Evolutionary conservation across 2,113 vertebrate genomes (phyloP), one percentile per base, ranked within the genome.

Genomic region (Etia nguti): DNA sequence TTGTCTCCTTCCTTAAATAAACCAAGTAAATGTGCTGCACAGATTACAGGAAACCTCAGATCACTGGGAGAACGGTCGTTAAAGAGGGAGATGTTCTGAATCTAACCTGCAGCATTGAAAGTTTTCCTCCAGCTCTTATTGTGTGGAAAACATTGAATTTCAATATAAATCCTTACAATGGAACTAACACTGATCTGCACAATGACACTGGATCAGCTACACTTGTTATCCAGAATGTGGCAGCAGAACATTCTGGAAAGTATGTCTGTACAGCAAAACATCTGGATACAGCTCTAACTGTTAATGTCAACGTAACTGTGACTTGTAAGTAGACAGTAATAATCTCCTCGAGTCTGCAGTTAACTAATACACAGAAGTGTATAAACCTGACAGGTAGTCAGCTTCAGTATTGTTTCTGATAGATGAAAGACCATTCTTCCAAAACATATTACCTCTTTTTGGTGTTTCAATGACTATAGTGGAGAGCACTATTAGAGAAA

Each of bases 281-380:
- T 62, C 59, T 62, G 31, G 31, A 65, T n/a, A 65, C 6, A 36
- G 18, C 36, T 65, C 60, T 65, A 8, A 65, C 10, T 36, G 31
- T 36, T 36, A 36, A 65, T 65, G 60, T 65, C 31, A 36, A 1
- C 10, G 0, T 62, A 0, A 62, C 18, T 65, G 60, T 65, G 0
- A 65, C 60, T 65, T 65, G 59, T 62, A 62, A 62, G 59, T 62
- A 62, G 59, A 62, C 10, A 1, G 59, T 4, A 62, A 62, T 3
- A n/a, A 62, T 62, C 59, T 62, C 36, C 18, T 62, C 59, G 34
- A 60, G 36, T 62, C 31, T 62, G 59, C 59, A 62, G 18, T n/a
- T 62, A 18, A 62, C 59, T 62, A 62, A 62, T 7, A 7, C 59
- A 7, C 29, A 62, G 11, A 62, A 0, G 15, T 60, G 18, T 60